Evolutionary conservation across 1,140 invertebrate genomes (phyloP).

Genomic region (Bombus superbus): DNA sequence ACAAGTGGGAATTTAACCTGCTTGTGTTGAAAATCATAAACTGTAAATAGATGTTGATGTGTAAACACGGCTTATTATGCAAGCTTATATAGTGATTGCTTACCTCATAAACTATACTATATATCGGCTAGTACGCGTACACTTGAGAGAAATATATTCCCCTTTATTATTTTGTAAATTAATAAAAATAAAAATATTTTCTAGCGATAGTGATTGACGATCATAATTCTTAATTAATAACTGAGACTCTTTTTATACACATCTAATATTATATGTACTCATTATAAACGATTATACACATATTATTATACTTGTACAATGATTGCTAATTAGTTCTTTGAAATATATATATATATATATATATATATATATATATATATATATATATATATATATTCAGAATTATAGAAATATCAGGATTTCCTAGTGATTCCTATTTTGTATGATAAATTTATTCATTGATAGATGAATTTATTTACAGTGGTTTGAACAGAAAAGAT

Average conservation of each 20-base stretch:
- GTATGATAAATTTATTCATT: no score
- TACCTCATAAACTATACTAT: neutral
- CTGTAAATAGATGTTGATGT: neutral
- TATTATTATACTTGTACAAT: no score
- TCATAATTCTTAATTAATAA: neutral
- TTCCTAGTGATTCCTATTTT: no score
- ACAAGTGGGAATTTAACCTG: slow-evolving; percentile 22
- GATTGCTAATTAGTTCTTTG: no score
- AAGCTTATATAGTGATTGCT: neutral
- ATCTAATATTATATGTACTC: neutral
- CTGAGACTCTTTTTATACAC: neutral
- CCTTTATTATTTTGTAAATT: neutral
- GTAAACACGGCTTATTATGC: slow-evolving; percentile 9
- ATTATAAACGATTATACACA: no score
- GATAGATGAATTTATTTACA: no score
- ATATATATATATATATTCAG: no score
- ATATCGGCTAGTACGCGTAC: neutral
- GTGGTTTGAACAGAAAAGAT: no score
- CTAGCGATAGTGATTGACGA: neutral
- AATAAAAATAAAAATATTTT: neutral
- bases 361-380: no score
- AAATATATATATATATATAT: no score
- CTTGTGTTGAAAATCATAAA: slow-evolving; percentile 15
- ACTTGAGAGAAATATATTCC: neutral
- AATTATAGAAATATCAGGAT: no score